Conservation (phyloP, 2,888 invertebrate genomes). For the Athalia cordata region DNA sequence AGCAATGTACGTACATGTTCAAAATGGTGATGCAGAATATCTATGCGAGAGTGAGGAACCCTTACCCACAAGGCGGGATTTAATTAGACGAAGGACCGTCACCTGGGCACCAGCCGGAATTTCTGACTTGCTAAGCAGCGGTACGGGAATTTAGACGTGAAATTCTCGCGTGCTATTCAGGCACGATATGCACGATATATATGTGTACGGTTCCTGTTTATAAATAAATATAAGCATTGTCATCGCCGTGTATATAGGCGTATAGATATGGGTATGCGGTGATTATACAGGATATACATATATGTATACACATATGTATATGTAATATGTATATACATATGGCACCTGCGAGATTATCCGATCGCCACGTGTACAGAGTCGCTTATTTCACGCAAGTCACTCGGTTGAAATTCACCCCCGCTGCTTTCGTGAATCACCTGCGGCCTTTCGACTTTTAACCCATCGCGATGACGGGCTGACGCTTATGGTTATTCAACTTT, state of each 20-base stretch:
- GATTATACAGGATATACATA: not conserved
- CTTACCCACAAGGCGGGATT: not conserved
- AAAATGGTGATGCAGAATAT: too few relatives aligned
- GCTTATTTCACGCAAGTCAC: conserved; percentile 24
- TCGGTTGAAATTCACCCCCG: conserved; percentile 3
- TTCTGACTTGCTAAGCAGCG: conserved; percentile 6
- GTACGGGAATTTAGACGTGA: not conserved
- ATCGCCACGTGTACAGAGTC: conserved; percentile 14
- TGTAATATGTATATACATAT: not conserved
- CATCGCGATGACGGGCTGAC: conserved; percentile 22
- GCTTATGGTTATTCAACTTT: conserved; percentile 38
- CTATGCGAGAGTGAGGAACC: too few relatives aligned
- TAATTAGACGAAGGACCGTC: conserved; percentile 16
- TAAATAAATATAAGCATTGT: conserved; percentile 18
- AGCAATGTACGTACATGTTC: not conserved
- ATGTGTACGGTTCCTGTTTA: not conserved
- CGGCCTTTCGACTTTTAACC: conserved; percentile 22
- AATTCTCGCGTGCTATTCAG: not conserved
- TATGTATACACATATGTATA: not conserved
- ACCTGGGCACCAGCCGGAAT: not conserved
- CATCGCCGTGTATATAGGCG: not conserved
- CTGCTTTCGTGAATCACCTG: not conserved
- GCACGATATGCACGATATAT: not conserved
- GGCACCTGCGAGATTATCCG: conserved; percentile 1
- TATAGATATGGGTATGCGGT: not conserved